Percentiles rank a stretch among this genome's conserved stretches.
These are phyloP conservation scores for Latheticus oryzae DNA, from an alignment of 2,888 invertebrate genomes.

Conservation along the genomic window DNA sequence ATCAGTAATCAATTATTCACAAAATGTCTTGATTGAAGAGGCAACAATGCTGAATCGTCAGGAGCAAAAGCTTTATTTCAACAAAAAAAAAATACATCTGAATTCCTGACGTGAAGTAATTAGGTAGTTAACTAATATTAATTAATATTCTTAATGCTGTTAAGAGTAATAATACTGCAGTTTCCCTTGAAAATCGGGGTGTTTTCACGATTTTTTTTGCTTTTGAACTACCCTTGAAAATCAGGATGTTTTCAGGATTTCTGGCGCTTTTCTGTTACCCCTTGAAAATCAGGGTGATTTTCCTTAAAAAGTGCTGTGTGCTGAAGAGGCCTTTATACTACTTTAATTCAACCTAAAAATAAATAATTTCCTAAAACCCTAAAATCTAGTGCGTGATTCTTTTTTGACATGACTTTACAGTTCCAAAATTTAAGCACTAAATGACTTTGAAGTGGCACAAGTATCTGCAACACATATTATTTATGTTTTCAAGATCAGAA, in stretches of 20 bases:
- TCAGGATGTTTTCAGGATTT: neutral
- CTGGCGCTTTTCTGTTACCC: neutral
- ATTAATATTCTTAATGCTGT: conserved; percentile 5
- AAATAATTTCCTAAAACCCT: too few relatives aligned
- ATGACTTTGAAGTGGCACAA: too few relatives aligned
- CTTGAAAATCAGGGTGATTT: neutral
- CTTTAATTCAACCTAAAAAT: neutral
- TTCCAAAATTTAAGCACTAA: too few relatives aligned
- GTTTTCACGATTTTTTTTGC: neutral
- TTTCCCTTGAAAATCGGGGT: neutral
- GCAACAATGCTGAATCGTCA: conserved; percentile 13
- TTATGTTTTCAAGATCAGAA: too few relatives aligned
- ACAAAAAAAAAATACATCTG: conserved; percentile 11
- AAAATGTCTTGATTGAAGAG: conserved; percentile 26
- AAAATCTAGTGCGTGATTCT: too few relatives aligned
- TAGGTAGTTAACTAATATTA: conserved; percentile 15
- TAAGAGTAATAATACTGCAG: conserved; percentile 1
- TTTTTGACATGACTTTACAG: too few relatives aligned
- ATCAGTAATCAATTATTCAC: conserved; percentile 7
- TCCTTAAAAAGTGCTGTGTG: conserved; percentile 1
- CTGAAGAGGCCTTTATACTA: neutral
- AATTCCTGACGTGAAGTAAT: conserved; percentile 24
- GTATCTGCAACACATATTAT: too few relatives aligned
- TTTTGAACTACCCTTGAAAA: neutral
- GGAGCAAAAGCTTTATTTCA: neutral